Base-by-base conservation (phyloP, 2,888 invertebrate genomes). In the Tetragonula carbonaria region DNA sequence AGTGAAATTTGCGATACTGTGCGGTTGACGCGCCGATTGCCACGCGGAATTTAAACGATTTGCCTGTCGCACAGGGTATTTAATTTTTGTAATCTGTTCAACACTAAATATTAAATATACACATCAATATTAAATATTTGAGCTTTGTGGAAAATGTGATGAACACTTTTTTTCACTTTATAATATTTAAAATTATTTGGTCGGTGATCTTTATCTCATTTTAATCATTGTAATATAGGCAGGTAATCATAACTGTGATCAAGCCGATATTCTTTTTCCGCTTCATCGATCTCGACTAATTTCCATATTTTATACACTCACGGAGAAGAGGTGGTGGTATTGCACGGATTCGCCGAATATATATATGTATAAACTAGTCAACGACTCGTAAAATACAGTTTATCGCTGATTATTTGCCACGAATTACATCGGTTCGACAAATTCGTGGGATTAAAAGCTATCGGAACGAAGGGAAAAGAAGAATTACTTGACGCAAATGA, bases 401-500 rank as follows among this genome's bases (percentile, higher is more conserved):
- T 77, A 66, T 77, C 28, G 4, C 13, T n/a, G 45, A 45, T 45
- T 45, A 23, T 4, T 57, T n/a, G 55, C 23, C 71, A 18, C 21
- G 45, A 50, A 81, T 72, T 55, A 67, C 71, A 72, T 75, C 72
- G 67, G 62, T 16, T 33, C 28, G n/a, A 50, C 57, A n/a, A 83
- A 73, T 83, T 82, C 67, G 75, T 62, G 63, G 13, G 55, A 50
- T 38, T 82, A 68, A 18, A 63, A 16, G 23, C 8, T 57, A 21
- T 11, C 5, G 13, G 53, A 71, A 51, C 62, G 51, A 16, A 23
- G 23, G 2, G 2, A 53, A 8, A 13, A n/a, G n/a, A 57, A 50
- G 77, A 71, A 77, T 80, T 74, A 67, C 77, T 74, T 57, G 75
- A 75, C 71, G 45, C 74, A 63, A 71, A 80, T 51, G 63, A 45